Evolutionary conservation across 2,113 vertebrate genomes (phyloP), one percentile per base, ranked within the genome.

Genomic region (Bostrychus sinensis): DNA sequence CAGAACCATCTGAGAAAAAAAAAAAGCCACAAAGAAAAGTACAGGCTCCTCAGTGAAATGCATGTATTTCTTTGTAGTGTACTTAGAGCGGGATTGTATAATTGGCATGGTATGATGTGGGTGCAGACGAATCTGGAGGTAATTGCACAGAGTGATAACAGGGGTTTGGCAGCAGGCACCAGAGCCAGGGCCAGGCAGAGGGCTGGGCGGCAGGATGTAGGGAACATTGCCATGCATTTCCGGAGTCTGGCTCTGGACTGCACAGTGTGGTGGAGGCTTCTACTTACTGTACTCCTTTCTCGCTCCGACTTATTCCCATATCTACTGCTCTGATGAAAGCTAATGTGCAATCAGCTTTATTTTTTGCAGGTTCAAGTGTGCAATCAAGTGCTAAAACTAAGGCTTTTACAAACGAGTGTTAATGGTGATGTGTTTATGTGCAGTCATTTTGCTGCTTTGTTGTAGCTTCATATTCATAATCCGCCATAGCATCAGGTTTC

Each of bases 141-240:
- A 89, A 88, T 90, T 90, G 82, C 73, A 70, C 38, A 53, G 58
- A 79, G 85, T 75, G 88, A 91, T 91, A 89, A 90, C 77, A 72
- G 83, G 78, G 66, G 81, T 84, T 87, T 90, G 86, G 86, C 86
- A 81, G 78, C 60, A 72, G 34, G 71, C 62, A 57, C 62, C 65
- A 64, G 79, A 65, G 78, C 82, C 66, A 77, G 79, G 70, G 73
- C 68, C 78, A 68, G 78, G 77, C 79, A 81, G 76, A 75, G 84
- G 84, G 69, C 77, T 75, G 86, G 83, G 78, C 74, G 26, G 85
- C 87, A 91, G 89, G 90, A 91, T 88, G 90, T 90, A 76, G 84
- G 85, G 86, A 89, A 84, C 80, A 82, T 75, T 91, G 87, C 90
- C 88, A 86, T 86, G 86, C 56, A 77, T 89, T 91, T 91, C 89